Percentiles rank a stretch among this genome's conserved stretches.
Evolutionary conservation across 2,888 invertebrate genomes (phyloP).

Genomic region (Zele albiditarsus): DNA sequence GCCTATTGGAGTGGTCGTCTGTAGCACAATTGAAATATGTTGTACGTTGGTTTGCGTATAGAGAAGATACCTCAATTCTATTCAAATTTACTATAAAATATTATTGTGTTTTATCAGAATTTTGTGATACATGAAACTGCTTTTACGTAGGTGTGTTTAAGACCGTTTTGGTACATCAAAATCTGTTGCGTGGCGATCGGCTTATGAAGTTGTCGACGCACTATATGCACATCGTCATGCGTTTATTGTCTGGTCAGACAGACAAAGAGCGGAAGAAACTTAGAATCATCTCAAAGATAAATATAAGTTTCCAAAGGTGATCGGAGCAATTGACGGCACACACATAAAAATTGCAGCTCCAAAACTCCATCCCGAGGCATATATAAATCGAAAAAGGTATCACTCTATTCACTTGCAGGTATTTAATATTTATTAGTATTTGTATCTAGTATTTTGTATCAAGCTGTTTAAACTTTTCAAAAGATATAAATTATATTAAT

Average conservation of each 20-base stretch:
- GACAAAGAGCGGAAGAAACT: neutral
- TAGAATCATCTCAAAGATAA: neutral
- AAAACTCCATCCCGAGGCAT: neutral
- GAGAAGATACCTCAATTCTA: too few species aligned
- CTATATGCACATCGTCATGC: neutral
- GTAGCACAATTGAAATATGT: too few species aligned
- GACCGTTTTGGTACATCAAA: too few species aligned
- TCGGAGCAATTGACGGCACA: constrained; percentile 5
- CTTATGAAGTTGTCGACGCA: neutral
- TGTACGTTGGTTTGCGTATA: too few species aligned
- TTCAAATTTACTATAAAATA: too few species aligned
- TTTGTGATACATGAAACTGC: too few species aligned
- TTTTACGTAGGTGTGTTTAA: too few species aligned
- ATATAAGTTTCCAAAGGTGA: neutral
- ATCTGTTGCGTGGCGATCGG: neutral
- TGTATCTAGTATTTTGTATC: too few species aligned
- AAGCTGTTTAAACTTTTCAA: neutral
- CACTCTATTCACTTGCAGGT: constrained; percentile 25
- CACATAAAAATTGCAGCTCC: constrained; percentile 22
- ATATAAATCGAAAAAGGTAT: constrained; percentile 15
- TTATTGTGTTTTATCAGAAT: too few species aligned
- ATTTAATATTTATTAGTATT: constrained; percentile 1
- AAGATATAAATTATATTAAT: neutral
- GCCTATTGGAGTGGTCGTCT: too few species aligned
- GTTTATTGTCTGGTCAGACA: constrained; percentile 4